These are phyloP conservation scores for Stegastes partitus DNA, from an alignment of 2,113 vertebrate genomes.

Conservation along the genomic window DNA sequence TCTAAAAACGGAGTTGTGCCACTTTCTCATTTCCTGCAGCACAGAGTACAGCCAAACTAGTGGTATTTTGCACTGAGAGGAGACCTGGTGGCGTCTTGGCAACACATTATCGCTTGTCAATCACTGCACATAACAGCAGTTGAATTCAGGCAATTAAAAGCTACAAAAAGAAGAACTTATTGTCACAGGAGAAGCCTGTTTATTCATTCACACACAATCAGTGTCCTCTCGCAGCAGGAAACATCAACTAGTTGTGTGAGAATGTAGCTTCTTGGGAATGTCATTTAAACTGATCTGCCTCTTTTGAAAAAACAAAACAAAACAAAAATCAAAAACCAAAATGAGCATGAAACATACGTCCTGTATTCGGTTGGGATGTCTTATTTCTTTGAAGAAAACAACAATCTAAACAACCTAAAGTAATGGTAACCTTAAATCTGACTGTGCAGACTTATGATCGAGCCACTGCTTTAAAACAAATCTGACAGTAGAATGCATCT, in stretches of 20 bases:
- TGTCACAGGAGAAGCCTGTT: conserved; percentile 10
- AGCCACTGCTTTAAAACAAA: too few relatives aligned
- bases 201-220: conserved; percentile 12
- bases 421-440: too few relatives aligned
- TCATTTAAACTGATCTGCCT: too few relatives aligned
- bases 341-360: too few relatives aligned
- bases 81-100: conserved; percentile 42
- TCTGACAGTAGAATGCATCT: not conserved
- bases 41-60: conserved; percentile 8
- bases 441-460: too few relatives aligned
- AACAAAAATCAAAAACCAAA: too few relatives aligned
- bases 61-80: conserved; percentile 20
- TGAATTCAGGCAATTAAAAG: conserved; percentile 54
- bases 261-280: too few relatives aligned
- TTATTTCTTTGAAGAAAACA: too few relatives aligned
- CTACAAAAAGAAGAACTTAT: conserved; percentile 18
- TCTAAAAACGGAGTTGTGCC: not conserved
- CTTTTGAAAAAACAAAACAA: too few relatives aligned
- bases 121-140: conserved; percentile 27
- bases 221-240: not conserved
- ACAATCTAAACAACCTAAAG: too few relatives aligned
- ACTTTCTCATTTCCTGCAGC: not conserved
- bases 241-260: too few relatives aligned
- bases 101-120: conserved; percentile 46
- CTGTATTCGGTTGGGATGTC: too few relatives aligned